Conservation (phyloP, 2,113 vertebrate species). For the Xiphorhynchus elegans region DNA sequence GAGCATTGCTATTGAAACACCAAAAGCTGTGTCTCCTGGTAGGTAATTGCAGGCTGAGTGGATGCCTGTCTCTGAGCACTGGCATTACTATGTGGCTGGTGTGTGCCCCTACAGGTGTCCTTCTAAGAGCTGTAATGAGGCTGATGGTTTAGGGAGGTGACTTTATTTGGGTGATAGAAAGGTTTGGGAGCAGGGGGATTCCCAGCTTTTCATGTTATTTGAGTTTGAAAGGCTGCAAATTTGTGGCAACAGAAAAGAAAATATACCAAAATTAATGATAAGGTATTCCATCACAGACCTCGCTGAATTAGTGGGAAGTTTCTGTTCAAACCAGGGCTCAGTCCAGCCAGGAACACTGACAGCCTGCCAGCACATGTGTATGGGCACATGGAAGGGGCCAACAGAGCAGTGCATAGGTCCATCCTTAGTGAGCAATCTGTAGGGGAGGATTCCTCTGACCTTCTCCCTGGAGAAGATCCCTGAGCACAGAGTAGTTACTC, state of each 20-base stretch:
- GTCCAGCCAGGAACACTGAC: not conserved
- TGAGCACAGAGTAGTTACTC: not conserved
- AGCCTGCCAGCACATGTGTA: not conserved
- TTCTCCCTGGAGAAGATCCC: not conserved
- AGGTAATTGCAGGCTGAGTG: not conserved
- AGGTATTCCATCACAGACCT: not conserved
- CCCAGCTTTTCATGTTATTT: not conserved
- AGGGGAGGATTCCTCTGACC: not conserved
- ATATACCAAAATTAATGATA: not conserved
- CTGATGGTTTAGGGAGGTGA: not conserved
- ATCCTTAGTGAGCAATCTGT: not conserved
- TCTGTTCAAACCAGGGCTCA: not conserved
- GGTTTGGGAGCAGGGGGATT: not conserved
- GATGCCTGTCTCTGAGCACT: not conserved
- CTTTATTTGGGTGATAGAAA: not conserved
- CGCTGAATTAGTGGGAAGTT: not conserved
- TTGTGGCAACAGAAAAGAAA: not conserved
- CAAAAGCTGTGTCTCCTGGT: not conserved
- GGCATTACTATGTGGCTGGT: not conserved
- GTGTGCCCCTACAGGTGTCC: fast-evolving
- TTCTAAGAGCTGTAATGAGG: not conserved
- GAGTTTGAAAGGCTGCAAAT: not conserved
- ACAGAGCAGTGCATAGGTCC: not conserved
- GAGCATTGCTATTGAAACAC: not conserved
- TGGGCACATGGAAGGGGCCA: not conserved